Percentiles rank a stretch among this genome's conserved stretches.
phyloP scores from a whole-genome alignment of 2,888 invertebrate genomes.

The Rapana venosa region DNA sequence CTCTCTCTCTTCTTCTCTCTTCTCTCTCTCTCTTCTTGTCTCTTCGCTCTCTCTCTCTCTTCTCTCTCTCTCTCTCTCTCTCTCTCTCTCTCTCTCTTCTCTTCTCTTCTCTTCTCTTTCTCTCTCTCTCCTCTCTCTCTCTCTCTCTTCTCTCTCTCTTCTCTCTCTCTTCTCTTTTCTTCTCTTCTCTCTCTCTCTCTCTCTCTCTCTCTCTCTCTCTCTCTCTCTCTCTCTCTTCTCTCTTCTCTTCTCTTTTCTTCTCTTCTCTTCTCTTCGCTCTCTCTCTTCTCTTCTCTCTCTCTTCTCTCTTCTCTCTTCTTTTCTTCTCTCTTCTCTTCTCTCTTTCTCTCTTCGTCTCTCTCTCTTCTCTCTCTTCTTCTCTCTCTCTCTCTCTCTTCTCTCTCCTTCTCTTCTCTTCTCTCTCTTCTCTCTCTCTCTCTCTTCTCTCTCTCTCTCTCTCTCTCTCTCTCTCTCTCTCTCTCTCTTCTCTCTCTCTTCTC shows the following conservation, averaged over 20 bases:
- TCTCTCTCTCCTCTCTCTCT: background rate
- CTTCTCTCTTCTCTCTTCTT: background rate
- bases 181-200: background rate
- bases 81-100: background rate
- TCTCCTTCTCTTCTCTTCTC: background rate
- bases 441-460: too few species aligned
- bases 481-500: background rate
- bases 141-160: background rate
- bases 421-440: background rate
- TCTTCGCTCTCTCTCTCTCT: background rate
- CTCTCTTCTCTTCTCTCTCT: background rate
- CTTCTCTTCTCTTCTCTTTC: background rate
- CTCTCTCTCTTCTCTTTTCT: background rate
- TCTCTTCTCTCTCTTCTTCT: background rate
- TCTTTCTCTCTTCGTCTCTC: background rate
- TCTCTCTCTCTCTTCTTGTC: background rate
- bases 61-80: background rate
- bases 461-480: too few species aligned
- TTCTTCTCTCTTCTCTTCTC: background rate
- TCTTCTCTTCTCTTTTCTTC: background rate
- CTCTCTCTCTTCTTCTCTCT: constrained; percentile 5
- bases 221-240: background rate
- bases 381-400: background rate
- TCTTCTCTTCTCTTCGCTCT: background rate
- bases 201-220: background rate